phyloP scores from a whole-genome alignment of 2,797 vertebrate genomes.

The Hozukius guyotensis region DNA sequence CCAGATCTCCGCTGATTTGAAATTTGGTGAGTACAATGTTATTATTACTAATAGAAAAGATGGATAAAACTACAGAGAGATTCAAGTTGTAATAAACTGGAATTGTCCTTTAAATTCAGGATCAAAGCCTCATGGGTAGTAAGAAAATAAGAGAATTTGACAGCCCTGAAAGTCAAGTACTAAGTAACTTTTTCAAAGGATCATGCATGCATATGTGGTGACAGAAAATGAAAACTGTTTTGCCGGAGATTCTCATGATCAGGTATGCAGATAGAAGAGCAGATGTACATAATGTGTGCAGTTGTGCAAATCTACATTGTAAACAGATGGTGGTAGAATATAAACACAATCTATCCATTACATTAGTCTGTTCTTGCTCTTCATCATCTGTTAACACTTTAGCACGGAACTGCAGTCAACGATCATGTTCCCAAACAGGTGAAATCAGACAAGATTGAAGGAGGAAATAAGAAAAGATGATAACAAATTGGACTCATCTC shows the following conservation, averaged over 20 bases:
- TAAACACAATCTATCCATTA: not conserved
- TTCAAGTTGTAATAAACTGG: not conserved
- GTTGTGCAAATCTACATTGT: not conserved
- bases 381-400: constrained; percentile 6
- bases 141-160: too few species aligned
- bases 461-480: not conserved
- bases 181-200: not conserved
- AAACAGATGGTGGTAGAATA: not conserved
- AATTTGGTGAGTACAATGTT: not conserved
- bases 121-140: too few species aligned
- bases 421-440: not conserved
- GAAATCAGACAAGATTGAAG: not conserved
- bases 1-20: not conserved
- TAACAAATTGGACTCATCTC: not conserved
- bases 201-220: not conserved
- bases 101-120: too few species aligned
- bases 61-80: not conserved
- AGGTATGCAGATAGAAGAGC: not conserved
- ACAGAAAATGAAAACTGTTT: not conserved
- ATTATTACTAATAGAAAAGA: not conserved
- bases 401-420: not conserved
- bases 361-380: not conserved
- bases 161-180: not conserved
- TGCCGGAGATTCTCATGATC: not conserved
- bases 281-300: not conserved